Evolutionary conservation across 2,113 vertebrate species (phyloP).

Genomic region (Stegostoma tigrinum): DNA sequence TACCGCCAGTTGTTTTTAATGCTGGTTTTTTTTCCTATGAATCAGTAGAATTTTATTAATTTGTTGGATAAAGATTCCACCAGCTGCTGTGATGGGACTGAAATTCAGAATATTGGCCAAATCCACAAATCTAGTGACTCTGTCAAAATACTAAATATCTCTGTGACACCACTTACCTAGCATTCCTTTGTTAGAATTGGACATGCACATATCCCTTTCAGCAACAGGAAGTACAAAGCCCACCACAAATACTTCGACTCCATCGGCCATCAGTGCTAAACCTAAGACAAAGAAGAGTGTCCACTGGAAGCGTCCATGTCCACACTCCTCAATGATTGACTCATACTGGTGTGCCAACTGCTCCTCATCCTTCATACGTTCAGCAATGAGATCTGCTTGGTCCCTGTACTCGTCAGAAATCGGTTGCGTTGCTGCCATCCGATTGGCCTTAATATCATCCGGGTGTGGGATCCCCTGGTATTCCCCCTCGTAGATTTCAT

Average conservation of each 20-base stretch:
- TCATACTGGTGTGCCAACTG: slow-evolving; percentile 89
- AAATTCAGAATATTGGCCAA: too few relatives aligned
- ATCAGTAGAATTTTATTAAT: too few relatives aligned
- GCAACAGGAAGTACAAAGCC: slow-evolving; percentile 90
- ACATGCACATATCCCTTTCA: slow-evolving; percentile 96
- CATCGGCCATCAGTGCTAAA: slow-evolving; percentile 92
- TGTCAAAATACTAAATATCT: background rate
- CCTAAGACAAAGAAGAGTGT: slow-evolving; percentile 85
- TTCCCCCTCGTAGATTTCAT: slow-evolving; percentile 94
- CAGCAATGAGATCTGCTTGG: slow-evolving; percentile 63
- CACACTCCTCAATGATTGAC: slow-evolving; percentile 89
- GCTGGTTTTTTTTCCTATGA: too few relatives aligned
- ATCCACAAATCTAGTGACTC: too few relatives aligned
- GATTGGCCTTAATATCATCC: slow-evolving; percentile 77
- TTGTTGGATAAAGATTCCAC: too few relatives aligned
- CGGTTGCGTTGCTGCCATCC: slow-evolving; percentile 53
- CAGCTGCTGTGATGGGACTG: too few relatives aligned
- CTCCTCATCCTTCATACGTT: slow-evolving; percentile 79
- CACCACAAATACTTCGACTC: slow-evolving; percentile 92
- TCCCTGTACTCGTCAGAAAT: slow-evolving; percentile 59
- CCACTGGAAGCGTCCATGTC: slow-evolving; percentile 96
- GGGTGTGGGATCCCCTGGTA: slow-evolving; percentile 95
- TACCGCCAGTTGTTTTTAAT: too few relatives aligned
- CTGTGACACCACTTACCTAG: slow-evolving; percentile 70
- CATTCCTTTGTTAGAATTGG: slow-evolving; percentile 88